phyloP scores from a whole-genome alignment of 2,888 invertebrate genomes.

The Athetis lepigone region DNA sequence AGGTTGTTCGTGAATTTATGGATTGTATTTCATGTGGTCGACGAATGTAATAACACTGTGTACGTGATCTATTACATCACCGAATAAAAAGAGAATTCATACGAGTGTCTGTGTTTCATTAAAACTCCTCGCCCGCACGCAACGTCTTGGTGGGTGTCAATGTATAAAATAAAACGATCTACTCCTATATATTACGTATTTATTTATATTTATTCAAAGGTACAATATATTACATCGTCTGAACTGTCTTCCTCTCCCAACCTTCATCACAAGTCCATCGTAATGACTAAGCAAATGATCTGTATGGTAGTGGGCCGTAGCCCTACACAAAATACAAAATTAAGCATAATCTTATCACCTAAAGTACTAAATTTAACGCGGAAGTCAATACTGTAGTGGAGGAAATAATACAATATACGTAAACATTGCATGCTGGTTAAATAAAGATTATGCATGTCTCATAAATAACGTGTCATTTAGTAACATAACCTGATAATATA shows the following conservation, averaged over 20 bases:
- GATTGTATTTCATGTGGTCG: constrained; percentile 87
- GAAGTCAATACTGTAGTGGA: constrained; percentile 89
- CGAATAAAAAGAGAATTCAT: constrained; percentile 82
- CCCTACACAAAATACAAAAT: constrained; percentile 88
- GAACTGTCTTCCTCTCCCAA: constrained; percentile 83
- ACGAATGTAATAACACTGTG: constrained; percentile 84
- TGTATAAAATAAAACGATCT: constrained; percentile 72
- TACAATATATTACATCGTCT: constrained; percentile 90
- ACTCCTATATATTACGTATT: constrained; percentile 89
- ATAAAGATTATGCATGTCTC: constrained; percentile 85
- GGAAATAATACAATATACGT: constrained; percentile 83
- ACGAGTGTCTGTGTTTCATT: constrained; percentile 66
- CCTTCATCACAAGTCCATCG: constrained; percentile 84
- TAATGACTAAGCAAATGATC: constrained; percentile 88
- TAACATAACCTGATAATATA: constrained; percentile 69
- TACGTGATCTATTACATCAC: constrained; percentile 85
- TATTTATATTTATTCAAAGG: constrained; percentile 90
- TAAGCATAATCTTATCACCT: constrained; percentile 87
- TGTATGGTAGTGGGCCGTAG: constrained; percentile 83
- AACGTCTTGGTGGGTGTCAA: not conserved
- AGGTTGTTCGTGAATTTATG: constrained; percentile 88
- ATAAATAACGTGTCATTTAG: constrained; percentile 68
- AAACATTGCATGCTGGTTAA: constrained; percentile 81
- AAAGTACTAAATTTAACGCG: constrained; percentile 83
- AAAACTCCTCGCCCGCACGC: constrained; percentile 24